Percentiles rank a stretch among this genome's conserved stretches.
Evolutionary conservation across 2,888 invertebrate species (phyloP).

Genomic region (Pemphredon lugubris): DNA sequence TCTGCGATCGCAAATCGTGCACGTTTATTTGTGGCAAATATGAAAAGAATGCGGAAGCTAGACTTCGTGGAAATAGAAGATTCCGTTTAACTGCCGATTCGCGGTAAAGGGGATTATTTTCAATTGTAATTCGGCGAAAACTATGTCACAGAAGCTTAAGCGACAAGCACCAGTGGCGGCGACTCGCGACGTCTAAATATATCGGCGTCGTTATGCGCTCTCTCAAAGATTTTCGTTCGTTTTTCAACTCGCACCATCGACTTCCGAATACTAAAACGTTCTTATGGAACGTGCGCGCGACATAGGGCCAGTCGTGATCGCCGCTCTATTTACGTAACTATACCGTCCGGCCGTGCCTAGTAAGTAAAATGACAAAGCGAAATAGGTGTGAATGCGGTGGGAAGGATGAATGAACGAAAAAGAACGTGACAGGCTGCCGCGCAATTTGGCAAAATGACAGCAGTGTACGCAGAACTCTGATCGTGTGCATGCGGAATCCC

Average conservation of each 20-base stretch:
- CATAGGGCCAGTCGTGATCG: background rate
- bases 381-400: constrained; percentile 6
- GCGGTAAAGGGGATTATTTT: background rate
- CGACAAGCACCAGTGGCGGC: constrained; percentile 61
- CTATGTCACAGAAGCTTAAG: constrained; percentile 67
- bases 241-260: constrained; percentile 41
- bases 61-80: no score
- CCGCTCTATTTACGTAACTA: constrained; percentile 1
- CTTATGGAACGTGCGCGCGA: constrained; percentile 9
- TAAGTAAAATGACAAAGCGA: constrained; percentile 6
- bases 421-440: constrained; percentile 42
- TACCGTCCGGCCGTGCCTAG: background rate
- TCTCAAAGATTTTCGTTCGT: constrained; percentile 62
- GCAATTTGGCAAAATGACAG: constrained; percentile 62
- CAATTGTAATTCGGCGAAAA: constrained; percentile 58
- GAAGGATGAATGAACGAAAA: constrained; percentile 46
- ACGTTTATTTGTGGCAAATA: no score
- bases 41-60: background rate
- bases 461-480: constrained; percentile 20
- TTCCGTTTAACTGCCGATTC: background rate
- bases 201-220: constrained; percentile 62
- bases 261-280: constrained; percentile 17
- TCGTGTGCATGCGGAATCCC: constrained; percentile 26
- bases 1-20: no score
- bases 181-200: constrained; percentile 71